These are phyloP conservation scores for Pachyuromys duprasi DNA, from an alignment of 2,797 vertebrate species.

Conservation along the genomic window DNA sequence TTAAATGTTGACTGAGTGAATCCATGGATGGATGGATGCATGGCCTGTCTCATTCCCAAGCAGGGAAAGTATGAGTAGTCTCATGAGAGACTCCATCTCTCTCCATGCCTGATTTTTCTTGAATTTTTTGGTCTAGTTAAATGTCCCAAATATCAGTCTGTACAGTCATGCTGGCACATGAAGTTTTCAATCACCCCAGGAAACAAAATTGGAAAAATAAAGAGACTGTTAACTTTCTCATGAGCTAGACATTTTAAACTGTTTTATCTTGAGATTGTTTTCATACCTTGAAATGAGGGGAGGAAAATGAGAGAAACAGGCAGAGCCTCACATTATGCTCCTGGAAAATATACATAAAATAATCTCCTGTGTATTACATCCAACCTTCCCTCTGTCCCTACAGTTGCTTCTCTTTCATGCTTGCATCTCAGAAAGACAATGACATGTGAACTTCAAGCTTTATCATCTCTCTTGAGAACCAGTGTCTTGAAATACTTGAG, in stretches of 20 bases:
- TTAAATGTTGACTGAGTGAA: neutral
- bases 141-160: neutral
- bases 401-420: neutral
- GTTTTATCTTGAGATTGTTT: neutral
- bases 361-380: neutral
- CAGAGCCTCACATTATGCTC: neutral
- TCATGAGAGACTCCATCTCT: neutral
- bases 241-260: neutral
- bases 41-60: neutral
- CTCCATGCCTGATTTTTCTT: neutral
- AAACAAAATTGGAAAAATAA: neutral
- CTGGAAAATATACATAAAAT: neutral
- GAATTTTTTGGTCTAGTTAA: neutral
- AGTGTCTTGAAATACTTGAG: slow-evolving; percentile 15
- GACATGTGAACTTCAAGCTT: neutral
- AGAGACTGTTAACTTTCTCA: neutral
- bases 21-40: neutral
- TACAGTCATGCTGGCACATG: neutral
- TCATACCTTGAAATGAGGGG: neutral
- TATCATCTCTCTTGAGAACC: neutral
- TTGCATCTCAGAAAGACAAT: neutral
- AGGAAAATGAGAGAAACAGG: neutral
- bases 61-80: neutral
- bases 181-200: neutral
- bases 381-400: neutral